Evolutionary conservation across 2,888 invertebrate species (phyloP).

Genomic region (Temnothorax ravouxi): DNA sequence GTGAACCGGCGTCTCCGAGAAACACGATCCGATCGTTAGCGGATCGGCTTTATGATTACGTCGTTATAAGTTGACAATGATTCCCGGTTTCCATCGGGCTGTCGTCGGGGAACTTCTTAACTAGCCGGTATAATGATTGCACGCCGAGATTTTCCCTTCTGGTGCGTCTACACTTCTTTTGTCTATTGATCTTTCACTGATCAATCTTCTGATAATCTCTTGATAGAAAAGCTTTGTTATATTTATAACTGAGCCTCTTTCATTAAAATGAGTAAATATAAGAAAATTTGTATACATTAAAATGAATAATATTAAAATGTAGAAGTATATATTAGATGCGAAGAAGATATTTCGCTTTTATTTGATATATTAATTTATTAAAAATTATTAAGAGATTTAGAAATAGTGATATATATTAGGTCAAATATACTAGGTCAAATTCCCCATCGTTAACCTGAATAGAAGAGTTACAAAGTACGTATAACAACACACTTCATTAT

Average conservation of each 20-base stretch:
- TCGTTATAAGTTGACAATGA: conserved; percentile 77
- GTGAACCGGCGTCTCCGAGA: conserved; percentile 72
- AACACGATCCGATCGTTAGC: conserved; percentile 76
- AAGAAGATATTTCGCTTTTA: not conserved
- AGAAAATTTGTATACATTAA: not conserved
- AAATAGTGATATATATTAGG: not conserved
- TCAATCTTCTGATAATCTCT: not conserved
- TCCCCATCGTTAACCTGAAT: not conserved
- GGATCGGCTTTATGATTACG: conserved; percentile 74
- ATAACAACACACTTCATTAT: conserved; percentile 25
- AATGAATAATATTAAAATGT: not conserved
- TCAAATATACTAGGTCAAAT: not conserved
- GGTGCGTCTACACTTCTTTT: not conserved
- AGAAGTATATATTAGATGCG: not conserved
- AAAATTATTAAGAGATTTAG: not conserved
- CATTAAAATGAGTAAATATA: not conserved
- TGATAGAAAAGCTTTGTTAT: not conserved
- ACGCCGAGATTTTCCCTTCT: not conserved
- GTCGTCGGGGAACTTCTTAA: conserved; percentile 74
- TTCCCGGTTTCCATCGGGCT: conserved; percentile 68
- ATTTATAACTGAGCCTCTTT: not conserved
- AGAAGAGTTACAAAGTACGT: conserved; percentile 19
- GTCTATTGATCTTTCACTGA: conserved; percentile 17
- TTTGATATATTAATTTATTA: not conserved
- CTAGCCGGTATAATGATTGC: conserved; percentile 64